These are phyloP conservation scores for Prosopocoilus inquinatus DNA, from an alignment of 2,888 invertebrate species.

Conservation along the genomic window DNA sequence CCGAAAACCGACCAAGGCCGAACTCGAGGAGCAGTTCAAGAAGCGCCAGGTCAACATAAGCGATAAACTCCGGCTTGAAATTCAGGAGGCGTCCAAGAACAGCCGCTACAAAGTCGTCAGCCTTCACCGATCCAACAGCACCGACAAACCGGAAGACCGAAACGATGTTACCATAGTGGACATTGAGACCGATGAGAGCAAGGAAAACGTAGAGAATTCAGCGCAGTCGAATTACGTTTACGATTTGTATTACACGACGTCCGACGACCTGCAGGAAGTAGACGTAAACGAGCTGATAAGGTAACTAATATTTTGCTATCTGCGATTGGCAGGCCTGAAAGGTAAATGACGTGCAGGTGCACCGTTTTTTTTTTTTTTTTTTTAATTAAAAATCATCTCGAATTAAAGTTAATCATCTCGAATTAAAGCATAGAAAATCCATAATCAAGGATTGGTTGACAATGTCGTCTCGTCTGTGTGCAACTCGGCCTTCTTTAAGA, in stretches of 20 bases:
- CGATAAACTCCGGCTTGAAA: slow-evolving; percentile 51
- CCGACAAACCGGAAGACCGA: slow-evolving; percentile 29
- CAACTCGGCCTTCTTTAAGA: too few species aligned
- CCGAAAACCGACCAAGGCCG: slow-evolving; percentile 52
- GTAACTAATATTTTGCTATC: slow-evolving; percentile 29
- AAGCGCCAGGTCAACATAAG: slow-evolving; percentile 50
- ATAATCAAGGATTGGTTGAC: too few species aligned
- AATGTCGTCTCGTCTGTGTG: too few species aligned
- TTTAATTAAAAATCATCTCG: too few species aligned
- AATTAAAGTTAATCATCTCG: too few species aligned
- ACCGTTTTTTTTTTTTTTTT: too few species aligned
- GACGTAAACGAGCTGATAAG: slow-evolving; percentile 48
- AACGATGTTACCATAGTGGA: slow-evolving; percentile 57
- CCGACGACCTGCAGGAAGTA: slow-evolving; percentile 51
- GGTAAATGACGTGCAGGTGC: too few species aligned
- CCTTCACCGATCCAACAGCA: slow-evolving; percentile 52
- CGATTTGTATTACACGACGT: slow-evolving; percentile 62
- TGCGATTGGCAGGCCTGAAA: too few species aligned
- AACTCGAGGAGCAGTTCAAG: slow-evolving; percentile 53
- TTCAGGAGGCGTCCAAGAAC: slow-evolving; percentile 51
- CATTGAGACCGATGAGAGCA: slow-evolving; percentile 51
- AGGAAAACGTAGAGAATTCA: slow-evolving; percentile 22
- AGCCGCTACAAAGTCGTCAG: slow-evolving; percentile 62
- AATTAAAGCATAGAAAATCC: too few species aligned
- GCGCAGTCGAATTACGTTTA: slow-evolving; percentile 55